Base-by-base conservation (phyloP, 2,113 vertebrate genomes). In the Ammospiza caudacuta region DNA sequence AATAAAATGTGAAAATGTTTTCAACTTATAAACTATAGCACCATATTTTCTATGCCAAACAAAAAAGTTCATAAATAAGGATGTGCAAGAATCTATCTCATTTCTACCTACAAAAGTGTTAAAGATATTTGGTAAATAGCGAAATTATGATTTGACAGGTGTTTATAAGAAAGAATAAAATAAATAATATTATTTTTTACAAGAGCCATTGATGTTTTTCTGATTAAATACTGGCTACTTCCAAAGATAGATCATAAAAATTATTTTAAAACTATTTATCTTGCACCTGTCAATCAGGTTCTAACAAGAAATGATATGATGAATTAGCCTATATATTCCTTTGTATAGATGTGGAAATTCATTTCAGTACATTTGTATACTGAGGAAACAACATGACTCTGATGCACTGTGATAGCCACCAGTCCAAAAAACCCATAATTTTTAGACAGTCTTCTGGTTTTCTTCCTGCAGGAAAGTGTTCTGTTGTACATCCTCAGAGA, bases 361-460 rank as follows among this genome's bases (percentile, higher is more conserved):
- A 35, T 52, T 52, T 21, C 62, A 41, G 43, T 28, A 31, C 3
- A 12, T 58, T 58, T 15, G 0, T 46, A 28, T 58, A 80, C 33
- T 69, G 22, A 58, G 13, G 57, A 35, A 75, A 57, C 11, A 51
- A 55, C 35, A 29, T 62, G 31, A 68, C 7, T 57, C 5, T 1
- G 18, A 63, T 39, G 17, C n/a, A 28, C 20, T 49, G 15, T 27
- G 24, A 44, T 17, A 77, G 5, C 4, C 28, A 35, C 2, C 15
- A 77, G 7, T 35, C 2, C 62, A 62, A 46, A 46, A 61, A 46
- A 4, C 0, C 2, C 5, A 10, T 22, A 5, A 4, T 17, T 55
- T 77, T 62, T 23, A 46, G 5, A 17, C 19, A 31, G 25, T 22
- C 35, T 44, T 51, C 37, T 61, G 24, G 3, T 59, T 72, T 73